A percentile compares a stretch with the other conserved stretches of the same genome.
Evolutionary conservation across 2,888 invertebrate genomes (phyloP).

Genomic region (Thereva nobilitata): DNA sequence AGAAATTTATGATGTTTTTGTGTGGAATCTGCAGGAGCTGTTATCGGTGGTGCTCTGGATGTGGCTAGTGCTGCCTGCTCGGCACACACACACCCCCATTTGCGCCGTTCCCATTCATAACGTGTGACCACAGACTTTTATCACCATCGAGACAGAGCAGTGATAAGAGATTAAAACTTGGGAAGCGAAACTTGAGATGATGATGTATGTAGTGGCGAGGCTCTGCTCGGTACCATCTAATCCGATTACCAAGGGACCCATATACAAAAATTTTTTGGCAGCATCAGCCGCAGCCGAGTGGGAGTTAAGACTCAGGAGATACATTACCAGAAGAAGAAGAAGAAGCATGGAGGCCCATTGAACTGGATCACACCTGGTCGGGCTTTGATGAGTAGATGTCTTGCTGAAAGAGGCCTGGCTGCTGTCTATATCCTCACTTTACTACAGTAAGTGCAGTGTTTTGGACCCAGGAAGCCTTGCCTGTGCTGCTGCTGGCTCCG

Average conservation of each 20-base stretch:
- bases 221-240: constrained; percentile 1
- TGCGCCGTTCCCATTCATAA: neutral
- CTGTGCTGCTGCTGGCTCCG: neutral
- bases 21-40: neutral
- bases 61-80: neutral
- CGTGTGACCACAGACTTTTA: neutral
- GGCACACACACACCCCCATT: too few species aligned
- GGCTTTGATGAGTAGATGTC: neutral
- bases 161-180: constrained; percentile 12
- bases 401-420: neutral
- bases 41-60: neutral
- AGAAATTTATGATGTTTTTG: constrained; percentile 26
- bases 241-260: constrained; percentile 4
- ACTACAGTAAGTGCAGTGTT: neutral
- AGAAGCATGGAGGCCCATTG: too few species aligned
- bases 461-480: neutral
- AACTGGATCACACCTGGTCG: too few species aligned
- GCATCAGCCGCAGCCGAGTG: neutral
- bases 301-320: too few species aligned
- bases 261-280: neutral
- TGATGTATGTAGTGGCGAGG: neutral
- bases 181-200: constrained; percentile 9
- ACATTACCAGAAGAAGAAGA: too few species aligned
- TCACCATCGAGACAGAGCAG: neutral
- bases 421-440: constrained; percentile 8